These are phyloP conservation scores for Stenichneumon culpator DNA, from an alignment of 2,888 invertebrate genomes.

Conservation along the genomic window DNA sequence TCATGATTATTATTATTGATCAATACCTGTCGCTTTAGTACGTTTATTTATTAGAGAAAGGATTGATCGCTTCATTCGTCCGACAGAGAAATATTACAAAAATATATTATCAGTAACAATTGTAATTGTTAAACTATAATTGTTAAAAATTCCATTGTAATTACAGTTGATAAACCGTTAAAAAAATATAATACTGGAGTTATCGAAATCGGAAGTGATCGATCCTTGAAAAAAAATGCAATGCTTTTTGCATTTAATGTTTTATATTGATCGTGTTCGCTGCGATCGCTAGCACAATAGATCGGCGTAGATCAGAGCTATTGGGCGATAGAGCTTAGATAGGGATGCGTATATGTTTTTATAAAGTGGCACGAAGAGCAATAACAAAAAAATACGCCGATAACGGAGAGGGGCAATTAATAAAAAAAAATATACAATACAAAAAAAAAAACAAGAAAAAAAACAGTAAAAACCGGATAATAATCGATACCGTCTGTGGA, in stretches of 20 bases:
- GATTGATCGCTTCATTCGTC: conserved; percentile 54
- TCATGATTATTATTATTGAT: conserved; percentile 38
- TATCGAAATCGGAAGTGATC: conserved; percentile 46
- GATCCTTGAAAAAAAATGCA: conserved; percentile 40
- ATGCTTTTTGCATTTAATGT: conserved; percentile 64
- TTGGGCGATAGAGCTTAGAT: conserved; percentile 47
- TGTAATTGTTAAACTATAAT: not conserved
- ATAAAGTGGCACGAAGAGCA: conserved; percentile 31
- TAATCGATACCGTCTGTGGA: not conserved
- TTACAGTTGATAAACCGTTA: not conserved
- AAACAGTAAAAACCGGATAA: not conserved
- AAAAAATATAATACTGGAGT: not conserved
- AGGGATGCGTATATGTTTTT: conserved; percentile 40
- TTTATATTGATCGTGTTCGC: conserved; percentile 45
- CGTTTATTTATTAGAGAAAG: conserved; percentile 50
- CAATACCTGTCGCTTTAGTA: conserved; percentile 60
- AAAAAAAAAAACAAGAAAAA: not conserved
- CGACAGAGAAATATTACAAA: not conserved
- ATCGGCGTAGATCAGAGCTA: conserved; percentile 51
- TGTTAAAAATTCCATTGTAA: not conserved
- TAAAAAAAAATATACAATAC: not conserved
- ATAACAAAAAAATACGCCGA: not conserved
- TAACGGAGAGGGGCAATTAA: not conserved
- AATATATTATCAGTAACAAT: not conserved
- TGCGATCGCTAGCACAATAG: conserved; percentile 56